A percentile compares a stretch with the other conserved stretches of the same genome.
Conservation (phyloP, 2,797 vertebrate species). For the Australoheros facetus region DNA sequence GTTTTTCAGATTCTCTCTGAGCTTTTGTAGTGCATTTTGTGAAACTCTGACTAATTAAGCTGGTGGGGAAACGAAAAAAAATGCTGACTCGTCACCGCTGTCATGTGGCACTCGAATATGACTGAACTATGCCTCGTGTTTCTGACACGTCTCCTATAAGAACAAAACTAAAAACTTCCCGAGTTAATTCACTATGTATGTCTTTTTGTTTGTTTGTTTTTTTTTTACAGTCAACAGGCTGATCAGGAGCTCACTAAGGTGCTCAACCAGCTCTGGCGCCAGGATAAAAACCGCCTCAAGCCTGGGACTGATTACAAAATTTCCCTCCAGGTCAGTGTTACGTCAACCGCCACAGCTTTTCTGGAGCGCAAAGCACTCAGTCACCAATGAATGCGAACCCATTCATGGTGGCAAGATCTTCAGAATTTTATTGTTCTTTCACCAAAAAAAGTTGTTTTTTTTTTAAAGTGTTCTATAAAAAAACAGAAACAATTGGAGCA, state of each 20-base stretch:
- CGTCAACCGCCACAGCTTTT: neutral
- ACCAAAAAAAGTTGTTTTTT: no score
- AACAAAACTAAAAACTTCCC: no score
- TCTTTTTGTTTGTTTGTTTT: fast-evolving
- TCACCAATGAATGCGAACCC: neutral
- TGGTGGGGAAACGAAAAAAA: no score
- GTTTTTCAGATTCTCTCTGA: no score
- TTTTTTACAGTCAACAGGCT: slow-evolving; percentile 65
- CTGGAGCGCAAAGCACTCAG: slow-evolving; percentile 11
- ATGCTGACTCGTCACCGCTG: no score
- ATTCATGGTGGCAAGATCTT: neutral
- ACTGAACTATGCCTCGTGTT: no score
- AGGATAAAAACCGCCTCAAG: slow-evolving; percentile 84
- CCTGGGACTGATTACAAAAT: slow-evolving; percentile 86
- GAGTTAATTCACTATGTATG: neutral
- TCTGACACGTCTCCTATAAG: no score
- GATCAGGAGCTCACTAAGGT: slow-evolving; percentile 83
- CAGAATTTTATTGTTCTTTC: neutral
- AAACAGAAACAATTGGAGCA: fast-evolving
- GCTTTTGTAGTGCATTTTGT: no score
- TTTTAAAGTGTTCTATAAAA: neutral
- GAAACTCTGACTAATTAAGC: no score
- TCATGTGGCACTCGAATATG: no score
- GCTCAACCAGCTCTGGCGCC: slow-evolving; percentile 83
- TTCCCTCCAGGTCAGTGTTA: slow-evolving; percentile 80